A percentile compares a stretch with the other conserved stretches of the same genome.
Conservation (phyloP, 2,888 invertebrate species). For the Eurytoma californica region DNA sequence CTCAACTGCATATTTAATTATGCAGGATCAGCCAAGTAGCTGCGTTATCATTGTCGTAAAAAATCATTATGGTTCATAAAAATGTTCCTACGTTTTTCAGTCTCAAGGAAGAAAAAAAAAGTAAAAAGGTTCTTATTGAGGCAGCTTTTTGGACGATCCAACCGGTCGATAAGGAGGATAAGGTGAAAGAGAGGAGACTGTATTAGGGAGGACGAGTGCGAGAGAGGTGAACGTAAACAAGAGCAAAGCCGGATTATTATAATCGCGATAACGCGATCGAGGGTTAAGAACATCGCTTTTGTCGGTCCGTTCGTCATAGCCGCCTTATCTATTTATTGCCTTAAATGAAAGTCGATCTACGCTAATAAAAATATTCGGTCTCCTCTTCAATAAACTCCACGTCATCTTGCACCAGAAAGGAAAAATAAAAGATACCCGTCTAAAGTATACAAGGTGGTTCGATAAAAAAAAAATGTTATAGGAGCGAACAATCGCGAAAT, state of each 20-base stretch:
- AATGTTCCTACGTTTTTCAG: slow-evolving; percentile 16
- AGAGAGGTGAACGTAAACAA: slow-evolving; percentile 64
- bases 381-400: slow-evolving; percentile 26
- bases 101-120: slow-evolving; percentile 19
- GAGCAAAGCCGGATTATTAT: slow-evolving; percentile 68
- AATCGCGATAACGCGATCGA: slow-evolving; percentile 67
- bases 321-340: slow-evolving; percentile 52
- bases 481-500: too few species aligned
- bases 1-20: too few species aligned
- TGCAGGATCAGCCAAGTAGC: too few species aligned
- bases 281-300: slow-evolving; percentile 64
- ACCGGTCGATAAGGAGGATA: slow-evolving; percentile 56
- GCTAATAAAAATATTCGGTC: slow-evolving; percentile 56
- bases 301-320: slow-evolving; percentile 51
- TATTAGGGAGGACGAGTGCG: slow-evolving; percentile 37
- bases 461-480: too few species aligned
- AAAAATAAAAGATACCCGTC: too few species aligned
- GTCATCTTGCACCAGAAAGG: too few species aligned
- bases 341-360: slow-evolving; percentile 46
- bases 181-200: slow-evolving; percentile 49
- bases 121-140: slow-evolving; percentile 29
- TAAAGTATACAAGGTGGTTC: too few species aligned
- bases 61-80: slow-evolving; percentile 31
- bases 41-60: neutral
- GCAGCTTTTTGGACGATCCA: slow-evolving; percentile 56